Conservation (phyloP, 2,113 vertebrate genomes). For the Neodon shergylaensis region DNA sequence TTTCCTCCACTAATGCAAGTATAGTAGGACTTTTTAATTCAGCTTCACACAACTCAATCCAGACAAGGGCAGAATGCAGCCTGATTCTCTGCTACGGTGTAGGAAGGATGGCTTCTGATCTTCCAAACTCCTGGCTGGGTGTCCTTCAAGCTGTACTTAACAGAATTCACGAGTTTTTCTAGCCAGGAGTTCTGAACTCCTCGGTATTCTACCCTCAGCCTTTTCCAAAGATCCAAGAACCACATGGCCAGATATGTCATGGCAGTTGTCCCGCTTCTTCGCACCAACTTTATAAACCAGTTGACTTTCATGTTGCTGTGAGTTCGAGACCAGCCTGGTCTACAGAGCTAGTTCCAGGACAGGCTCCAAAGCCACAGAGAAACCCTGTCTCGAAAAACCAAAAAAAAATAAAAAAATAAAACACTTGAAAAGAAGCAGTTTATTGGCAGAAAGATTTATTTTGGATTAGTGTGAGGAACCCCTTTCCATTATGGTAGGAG, state of each 20-base stretch:
- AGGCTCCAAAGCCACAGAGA: too few relatives aligned
- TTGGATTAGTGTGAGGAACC: background rate
- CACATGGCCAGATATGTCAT: background rate
- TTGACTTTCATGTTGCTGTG: background rate
- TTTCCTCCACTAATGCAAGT: background rate
- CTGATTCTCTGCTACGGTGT: background rate
- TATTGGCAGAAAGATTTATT: background rate
- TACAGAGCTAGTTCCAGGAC: too few relatives aligned
- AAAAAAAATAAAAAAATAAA: too few relatives aligned
- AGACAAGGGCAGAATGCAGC: background rate
- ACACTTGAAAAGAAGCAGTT: background rate
- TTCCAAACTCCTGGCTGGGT: background rate
- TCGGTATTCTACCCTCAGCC: background rate
- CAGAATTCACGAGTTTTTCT: background rate
- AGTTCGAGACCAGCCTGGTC: too few relatives aligned
- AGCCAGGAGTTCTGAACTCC: background rate
- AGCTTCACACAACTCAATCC: background rate
- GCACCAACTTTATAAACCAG: background rate
- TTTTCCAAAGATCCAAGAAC: background rate
- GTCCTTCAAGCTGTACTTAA: background rate
- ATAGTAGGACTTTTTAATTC: background rate
- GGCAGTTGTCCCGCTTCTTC: background rate
- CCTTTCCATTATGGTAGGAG: background rate
- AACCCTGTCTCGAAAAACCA: too few relatives aligned
- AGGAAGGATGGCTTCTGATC: background rate